These are phyloP conservation scores for Spodoptera frugiperda DNA, from an alignment of 1,140 invertebrate species.

Conservation along the genomic window DNA sequence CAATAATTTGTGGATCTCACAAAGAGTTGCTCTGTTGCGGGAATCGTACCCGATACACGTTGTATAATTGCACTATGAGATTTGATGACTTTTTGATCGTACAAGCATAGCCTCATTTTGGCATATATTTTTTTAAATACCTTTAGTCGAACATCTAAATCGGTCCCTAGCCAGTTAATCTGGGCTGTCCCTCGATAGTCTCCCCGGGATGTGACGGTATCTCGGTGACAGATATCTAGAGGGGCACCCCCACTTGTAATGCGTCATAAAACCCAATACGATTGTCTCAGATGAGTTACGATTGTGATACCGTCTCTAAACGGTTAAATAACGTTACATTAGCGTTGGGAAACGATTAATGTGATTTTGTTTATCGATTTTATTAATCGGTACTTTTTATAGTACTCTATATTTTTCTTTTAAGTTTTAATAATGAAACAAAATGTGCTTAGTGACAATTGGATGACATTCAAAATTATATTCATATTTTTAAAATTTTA, in stretches of 20 bases:
- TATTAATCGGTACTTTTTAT: background rate
- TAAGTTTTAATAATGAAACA: too few relatives aligned
- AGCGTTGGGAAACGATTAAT: background rate
- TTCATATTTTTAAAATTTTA: too few relatives aligned
- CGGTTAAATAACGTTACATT: slow-evolving; percentile 50
- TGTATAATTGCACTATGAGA: too few relatives aligned
- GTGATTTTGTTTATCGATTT: background rate
- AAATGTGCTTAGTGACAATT: too few relatives aligned
- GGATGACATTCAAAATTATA: too few relatives aligned
- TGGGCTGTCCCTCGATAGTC: slow-evolving; percentile 52
- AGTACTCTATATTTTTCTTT: too few relatives aligned
- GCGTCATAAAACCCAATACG: slow-evolving; percentile 80
- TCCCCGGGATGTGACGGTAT: slow-evolving; percentile 74
- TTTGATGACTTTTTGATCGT: too few relatives aligned
- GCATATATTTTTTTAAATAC: slow-evolving; percentile 12
- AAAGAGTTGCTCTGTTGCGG: too few relatives aligned
- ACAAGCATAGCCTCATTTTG: too few relatives aligned
- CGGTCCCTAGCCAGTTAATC: slow-evolving; percentile 42
- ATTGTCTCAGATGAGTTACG: slow-evolving; percentile 70
- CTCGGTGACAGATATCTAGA: slow-evolving; percentile 70
- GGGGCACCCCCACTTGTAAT: slow-evolving; percentile 63
- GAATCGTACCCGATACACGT: too few relatives aligned
- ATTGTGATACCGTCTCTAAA: slow-evolving; percentile 58
- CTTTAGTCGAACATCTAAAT: slow-evolving; percentile 19
- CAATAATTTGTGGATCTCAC: too few relatives aligned